Percentiles rank a stretch among this genome's conserved stretches.
These are phyloP conservation scores for Nymphalis polychloros DNA, from an alignment of 2,888 invertebrate species.

Conservation along the genomic window DNA sequence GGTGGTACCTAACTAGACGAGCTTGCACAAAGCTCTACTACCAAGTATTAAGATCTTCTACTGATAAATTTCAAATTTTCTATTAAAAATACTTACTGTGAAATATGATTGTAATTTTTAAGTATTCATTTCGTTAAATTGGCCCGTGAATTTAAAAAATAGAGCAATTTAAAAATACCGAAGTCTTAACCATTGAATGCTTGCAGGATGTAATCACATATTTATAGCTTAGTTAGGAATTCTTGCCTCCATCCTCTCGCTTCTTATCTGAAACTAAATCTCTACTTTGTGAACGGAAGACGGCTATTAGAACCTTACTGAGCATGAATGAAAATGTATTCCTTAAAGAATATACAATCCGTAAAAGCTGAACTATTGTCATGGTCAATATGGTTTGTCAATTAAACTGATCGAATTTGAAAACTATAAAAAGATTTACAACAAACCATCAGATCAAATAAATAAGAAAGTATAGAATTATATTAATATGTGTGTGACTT, in stretches of 20 bases:
- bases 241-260: slow-evolving; percentile 37
- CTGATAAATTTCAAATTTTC: neutral
- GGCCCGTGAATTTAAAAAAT: slow-evolving; percentile 18
- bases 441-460: no score
- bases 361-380: neutral
- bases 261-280: slow-evolving; percentile 44
- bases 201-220: slow-evolving; percentile 40
- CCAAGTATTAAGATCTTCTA: no score
- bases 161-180: slow-evolving; percentile 28
- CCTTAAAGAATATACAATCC: slow-evolving; percentile 12
- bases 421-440: neutral
- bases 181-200: slow-evolving; percentile 33
- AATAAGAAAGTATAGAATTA: no score
- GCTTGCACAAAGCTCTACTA: no score
- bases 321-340: slow-evolving; percentile 42
- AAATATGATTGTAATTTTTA: neutral
- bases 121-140: slow-evolving; percentile 12
- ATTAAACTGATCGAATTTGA: neutral
- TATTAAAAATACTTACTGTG: neutral
- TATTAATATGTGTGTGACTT: no score
- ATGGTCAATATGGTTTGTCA: neutral
- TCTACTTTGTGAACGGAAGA: slow-evolving; percentile 39
- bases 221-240: slow-evolving; percentile 39
- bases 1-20: no score
- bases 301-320: slow-evolving; percentile 41